Base-by-base conservation (phyloP, 1,140 invertebrate genomes). In the Atta texana region DNA sequence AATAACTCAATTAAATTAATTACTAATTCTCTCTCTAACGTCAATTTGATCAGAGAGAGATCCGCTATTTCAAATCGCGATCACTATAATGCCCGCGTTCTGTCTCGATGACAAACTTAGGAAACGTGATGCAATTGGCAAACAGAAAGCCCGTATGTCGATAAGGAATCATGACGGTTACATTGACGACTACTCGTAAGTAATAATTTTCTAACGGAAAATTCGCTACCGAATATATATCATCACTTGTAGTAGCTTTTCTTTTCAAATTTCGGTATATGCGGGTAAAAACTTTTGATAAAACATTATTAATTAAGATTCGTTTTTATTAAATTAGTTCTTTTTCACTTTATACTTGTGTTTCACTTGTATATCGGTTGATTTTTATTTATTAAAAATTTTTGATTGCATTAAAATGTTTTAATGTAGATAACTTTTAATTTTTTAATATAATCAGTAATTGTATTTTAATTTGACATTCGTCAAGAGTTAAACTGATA, bases 81-180 rank as follows among this genome's bases (percentile, higher is more conserved):
- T 84, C 80, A 24, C 8, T 59, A 53, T 82, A 75, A 84, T 61
- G 61, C 39, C 44, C 8, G 55, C 80, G 80, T 51, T 61, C 69
- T 34, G 39, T 82, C 68, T 84, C 71, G 51, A 21, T 84, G 69
- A 84, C 69, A 75, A 84, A 84, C 55, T 84, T 75, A 55, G 24
- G 24, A 3, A 72, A 59, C 53, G 55, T 82, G 68, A 14, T 14
- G 59, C 69, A 24, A 84, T 84, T 84, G 80, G 80, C 80, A 84
- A 84, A 84, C 39, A 63, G 69, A 75, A 84, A 75, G 28, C 55
- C 80, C 80, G 80, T 53, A 75, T 75, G 61, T 7, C 39, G 69
- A 82, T 82, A 82, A 84, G 55, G 55, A 84, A 74, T 75, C 39
- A 75, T 61, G 69, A 61, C n/a, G 31, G 39, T n/a, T 61, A 84